These are phyloP conservation scores for Canis aureus DNA, from an alignment of 2,113 vertebrate species.

Conservation along the genomic window DNA sequence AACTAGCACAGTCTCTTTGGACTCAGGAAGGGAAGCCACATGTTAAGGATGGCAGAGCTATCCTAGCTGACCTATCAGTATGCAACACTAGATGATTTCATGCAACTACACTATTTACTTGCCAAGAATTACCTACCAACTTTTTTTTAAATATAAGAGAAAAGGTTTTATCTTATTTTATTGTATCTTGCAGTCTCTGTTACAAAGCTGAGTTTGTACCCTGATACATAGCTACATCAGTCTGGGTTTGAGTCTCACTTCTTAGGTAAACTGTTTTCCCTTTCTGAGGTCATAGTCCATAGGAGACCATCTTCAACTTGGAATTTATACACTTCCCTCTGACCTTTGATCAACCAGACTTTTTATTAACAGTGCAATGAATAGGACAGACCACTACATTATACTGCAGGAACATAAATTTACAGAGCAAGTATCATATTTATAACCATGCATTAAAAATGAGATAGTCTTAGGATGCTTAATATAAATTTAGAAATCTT, in stretches of 20 bases:
- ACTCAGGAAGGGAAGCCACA: neutral
- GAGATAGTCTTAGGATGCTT: neutral
- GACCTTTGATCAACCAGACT: neutral
- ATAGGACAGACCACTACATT: neutral
- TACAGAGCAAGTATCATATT: neutral
- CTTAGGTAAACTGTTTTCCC: neutral
- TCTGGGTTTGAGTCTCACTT: neutral
- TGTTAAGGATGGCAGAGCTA: neutral
- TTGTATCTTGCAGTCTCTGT: neutral
- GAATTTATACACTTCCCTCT: neutral
- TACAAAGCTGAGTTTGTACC: neutral
- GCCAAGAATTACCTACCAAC: neutral
- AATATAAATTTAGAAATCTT: neutral
- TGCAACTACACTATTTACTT: neutral
- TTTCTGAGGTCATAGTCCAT: neutral
- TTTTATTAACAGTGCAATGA: neutral
- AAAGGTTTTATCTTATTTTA: constrained; percentile 39
- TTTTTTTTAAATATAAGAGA: neutral
- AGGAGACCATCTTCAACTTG: constrained; percentile 10
- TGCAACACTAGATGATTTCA: neutral
- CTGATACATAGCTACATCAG: neutral
- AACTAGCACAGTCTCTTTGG: neutral
- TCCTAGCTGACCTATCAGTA: neutral
- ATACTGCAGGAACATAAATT: neutral
- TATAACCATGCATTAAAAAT: neutral